phyloP scores from a whole-genome alignment of 2,888 invertebrate species.

The Drosophila borborema region DNA sequence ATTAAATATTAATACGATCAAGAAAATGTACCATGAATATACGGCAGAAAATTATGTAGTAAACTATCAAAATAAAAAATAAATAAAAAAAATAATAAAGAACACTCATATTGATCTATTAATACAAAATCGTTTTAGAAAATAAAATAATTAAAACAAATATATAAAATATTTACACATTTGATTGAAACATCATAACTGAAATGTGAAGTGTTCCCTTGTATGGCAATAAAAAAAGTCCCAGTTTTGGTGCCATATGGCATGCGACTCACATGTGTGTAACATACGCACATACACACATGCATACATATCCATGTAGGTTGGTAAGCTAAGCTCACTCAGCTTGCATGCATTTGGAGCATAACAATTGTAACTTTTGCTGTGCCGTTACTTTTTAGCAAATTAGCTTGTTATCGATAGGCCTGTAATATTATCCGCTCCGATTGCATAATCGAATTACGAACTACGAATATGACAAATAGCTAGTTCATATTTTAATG shows the following conservation, averaged over 20 bases:
- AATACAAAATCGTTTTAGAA: no score
- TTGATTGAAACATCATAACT: not conserved
- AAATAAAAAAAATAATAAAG: no score
- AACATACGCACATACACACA: not conserved
- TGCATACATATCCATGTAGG: not conserved
- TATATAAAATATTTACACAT: not conserved
- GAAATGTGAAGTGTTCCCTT: not conserved
- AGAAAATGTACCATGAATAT: no score
- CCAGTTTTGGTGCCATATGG: not conserved
- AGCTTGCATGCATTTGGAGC: slow-evolving; percentile 4
- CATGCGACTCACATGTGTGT: not conserved
- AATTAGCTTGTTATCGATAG: slow-evolving; percentile 41
- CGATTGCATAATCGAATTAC: slow-evolving; percentile 28
- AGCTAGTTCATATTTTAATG: slow-evolving; percentile 9
- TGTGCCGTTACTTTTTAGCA: slow-evolving; percentile 25
- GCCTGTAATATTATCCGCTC: slow-evolving; percentile 9
- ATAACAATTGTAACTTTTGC: slow-evolving; percentile 16
- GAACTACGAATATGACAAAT: slow-evolving; percentile 31
- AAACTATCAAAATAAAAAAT: no score
- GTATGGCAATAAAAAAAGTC: not conserved
- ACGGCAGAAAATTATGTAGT: no score
- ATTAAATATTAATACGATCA: no score
- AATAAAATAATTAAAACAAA: not conserved
- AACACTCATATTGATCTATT: no score
- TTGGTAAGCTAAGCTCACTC: not conserved